These are phyloP conservation scores for Ylistrum balloti DNA, from an alignment of 1,140 invertebrate species.

Conservation along the genomic window DNA sequence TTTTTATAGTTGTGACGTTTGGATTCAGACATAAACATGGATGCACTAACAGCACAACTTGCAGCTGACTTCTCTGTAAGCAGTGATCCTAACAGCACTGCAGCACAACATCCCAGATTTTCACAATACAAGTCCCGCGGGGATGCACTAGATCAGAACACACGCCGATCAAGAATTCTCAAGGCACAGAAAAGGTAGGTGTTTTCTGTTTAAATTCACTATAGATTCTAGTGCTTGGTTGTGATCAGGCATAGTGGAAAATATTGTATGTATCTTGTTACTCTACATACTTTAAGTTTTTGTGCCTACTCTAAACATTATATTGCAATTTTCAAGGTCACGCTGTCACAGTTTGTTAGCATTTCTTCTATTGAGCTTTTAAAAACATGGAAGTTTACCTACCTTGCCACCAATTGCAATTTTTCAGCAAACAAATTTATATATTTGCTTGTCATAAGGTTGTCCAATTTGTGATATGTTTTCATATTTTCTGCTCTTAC, in stretches of 20 bases:
- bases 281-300: too few relatives aligned
- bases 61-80: constrained; percentile 74
- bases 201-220: not conserved
- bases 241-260: not conserved
- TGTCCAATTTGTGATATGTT: too few relatives aligned
- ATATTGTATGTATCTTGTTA: too few relatives aligned
- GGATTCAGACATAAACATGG: constrained; percentile 64
- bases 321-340: too few relatives aligned
- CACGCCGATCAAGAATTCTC: constrained; percentile 74
- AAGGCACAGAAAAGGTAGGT: constrained; percentile 79
- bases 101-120: constrained; percentile 80
- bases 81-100: constrained; percentile 73
- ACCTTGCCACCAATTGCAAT: too few relatives aligned
- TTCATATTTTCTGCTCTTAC: too few relatives aligned
- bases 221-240: not conserved
- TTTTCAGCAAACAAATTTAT: too few relatives aligned
- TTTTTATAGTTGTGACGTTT: constrained; percentile 31
- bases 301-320: too few relatives aligned
- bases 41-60: constrained; percentile 75
- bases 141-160: constrained; percentile 73
- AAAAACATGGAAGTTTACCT: too few relatives aligned
- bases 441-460: too few relatives aligned
- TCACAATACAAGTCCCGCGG: constrained; percentile 77
- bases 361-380: too few relatives aligned
- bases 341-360: too few relatives aligned